phyloP scores from a whole-genome alignment of 92 coral and sea anemone species.

The Chrysogorgia sp. region DNA sequence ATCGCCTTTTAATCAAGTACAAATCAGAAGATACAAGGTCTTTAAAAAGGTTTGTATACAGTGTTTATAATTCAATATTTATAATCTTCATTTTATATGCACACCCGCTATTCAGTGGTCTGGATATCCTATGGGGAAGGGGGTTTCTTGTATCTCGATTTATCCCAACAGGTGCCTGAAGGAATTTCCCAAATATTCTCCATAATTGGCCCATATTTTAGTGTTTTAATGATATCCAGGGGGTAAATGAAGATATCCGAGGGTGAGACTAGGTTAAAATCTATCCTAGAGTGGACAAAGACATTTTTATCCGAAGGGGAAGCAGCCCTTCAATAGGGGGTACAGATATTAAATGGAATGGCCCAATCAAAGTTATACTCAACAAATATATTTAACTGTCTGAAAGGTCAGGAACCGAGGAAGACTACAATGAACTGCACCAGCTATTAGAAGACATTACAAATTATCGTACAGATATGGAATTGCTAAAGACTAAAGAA shows the following conservation, averaged over 20 bases:
- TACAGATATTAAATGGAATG: background rate
- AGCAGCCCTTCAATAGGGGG: background rate
- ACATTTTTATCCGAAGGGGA: background rate
- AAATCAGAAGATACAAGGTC: slow-evolving; percentile 58
- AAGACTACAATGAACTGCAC: slow-evolving; percentile 16
- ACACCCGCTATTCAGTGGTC: background rate
- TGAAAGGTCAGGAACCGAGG: slow-evolving; percentile 45
- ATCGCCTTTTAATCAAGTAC: slow-evolving; percentile 49
- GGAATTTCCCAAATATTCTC: too few species aligned
- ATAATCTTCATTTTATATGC: background rate
- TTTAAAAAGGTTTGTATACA: slow-evolving; percentile 51
- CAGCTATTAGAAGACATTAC: slow-evolving; percentile 16
- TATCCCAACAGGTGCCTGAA: too few species aligned
- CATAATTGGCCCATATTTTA: too few species aligned
- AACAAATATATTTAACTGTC: background rate
- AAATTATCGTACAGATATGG: slow-evolving; percentile 1
- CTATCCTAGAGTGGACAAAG: too few species aligned
- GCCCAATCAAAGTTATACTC: background rate
- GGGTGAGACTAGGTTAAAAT: too few species aligned
- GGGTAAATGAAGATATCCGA: too few species aligned
- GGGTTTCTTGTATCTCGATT: background rate
- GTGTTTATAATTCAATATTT: background rate
- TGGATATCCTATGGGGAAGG: background rate
- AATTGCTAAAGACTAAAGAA: slow-evolving; percentile 4
- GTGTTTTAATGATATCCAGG: too few species aligned